Evolutionary conservation across 2,888 invertebrate genomes (phyloP), one percentile per base, ranked within the genome.

Genomic region (Drepanosiphum platanoidis): DNA sequence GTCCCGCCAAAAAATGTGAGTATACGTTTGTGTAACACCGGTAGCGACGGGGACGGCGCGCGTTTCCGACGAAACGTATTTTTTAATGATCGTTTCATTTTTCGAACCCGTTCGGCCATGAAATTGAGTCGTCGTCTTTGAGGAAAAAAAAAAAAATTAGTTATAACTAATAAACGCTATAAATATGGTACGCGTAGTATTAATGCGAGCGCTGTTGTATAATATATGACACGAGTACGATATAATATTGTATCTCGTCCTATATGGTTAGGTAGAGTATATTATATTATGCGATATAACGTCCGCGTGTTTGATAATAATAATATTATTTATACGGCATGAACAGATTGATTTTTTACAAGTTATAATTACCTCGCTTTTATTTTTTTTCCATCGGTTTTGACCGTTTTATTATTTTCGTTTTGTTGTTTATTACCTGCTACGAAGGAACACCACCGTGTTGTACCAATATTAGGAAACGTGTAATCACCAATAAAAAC

Each of bases 1-100:
- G 46, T 84, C 84, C 84, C 84, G 75, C 84, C 84, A 84, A 84
- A 84, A 77, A 32, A 13, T 64, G n/a, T n/a, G n/a, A n/a, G n/a
- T n/a, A n/a, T 82, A 52, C 34, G 52, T 36, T 30, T 71, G 58
- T 71, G 71, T 81, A 70, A 80, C 30, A 58, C 52, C 22, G n/a
- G 61, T 79, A 64, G 32, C 13, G 61, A 42, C 18, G 30, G 75
- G 13, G 7, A 34, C 15, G n/a, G 58, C 8, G n/a, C 64, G 32
- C 27, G 34, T 27, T 52, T 30, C 8, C 30, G 22, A 58, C 58
- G 18, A 42, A 46, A 79, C 34, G 70, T 70, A 42, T 61, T 61
- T 52, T 71, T 71, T 81, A 30, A 58, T 36, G 34, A 30, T 11
- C 27, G 3, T 58, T 70, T 81, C 30, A 70, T 70, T 32, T 81